These are phyloP conservation scores for Petaurus breviceps DNA, from an alignment of 2,113 vertebrate species.

Conservation along the genomic window DNA sequence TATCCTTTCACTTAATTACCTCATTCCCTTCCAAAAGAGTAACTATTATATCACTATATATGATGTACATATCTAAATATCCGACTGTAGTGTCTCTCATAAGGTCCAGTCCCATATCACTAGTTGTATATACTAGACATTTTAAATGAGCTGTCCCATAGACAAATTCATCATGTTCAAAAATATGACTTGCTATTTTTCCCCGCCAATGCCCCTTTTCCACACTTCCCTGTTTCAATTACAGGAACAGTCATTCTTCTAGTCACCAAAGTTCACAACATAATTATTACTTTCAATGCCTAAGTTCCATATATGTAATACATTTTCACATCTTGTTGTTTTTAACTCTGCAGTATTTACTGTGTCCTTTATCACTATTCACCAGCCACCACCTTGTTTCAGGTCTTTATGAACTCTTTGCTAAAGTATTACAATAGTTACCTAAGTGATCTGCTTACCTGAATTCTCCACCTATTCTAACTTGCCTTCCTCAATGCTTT, in stretches of 20 bases:
- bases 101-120: background rate
- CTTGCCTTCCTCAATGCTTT: no score
- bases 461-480: no score
- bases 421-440: no score
- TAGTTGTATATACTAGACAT: no score
- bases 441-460: no score
- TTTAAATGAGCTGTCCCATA: no score
- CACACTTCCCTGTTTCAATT: background rate
- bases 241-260: background rate
- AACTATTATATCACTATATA: background rate
- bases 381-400: background rate
- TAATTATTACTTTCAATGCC: background rate
- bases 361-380: background rate
- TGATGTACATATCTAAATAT: background rate
- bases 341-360: background rate
- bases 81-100: no score
- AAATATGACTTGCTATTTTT: background rate
- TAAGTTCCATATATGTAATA: background rate
- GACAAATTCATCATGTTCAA: no score
- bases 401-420: background rate
- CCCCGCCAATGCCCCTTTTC: background rate
- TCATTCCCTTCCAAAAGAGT: background rate
- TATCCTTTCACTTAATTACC: background rate
- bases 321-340: background rate
- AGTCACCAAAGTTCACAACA: background rate